These are phyloP conservation scores for Elegia similella DNA, from an alignment of 2,888 invertebrate species.

Conservation along the genomic window DNA sequence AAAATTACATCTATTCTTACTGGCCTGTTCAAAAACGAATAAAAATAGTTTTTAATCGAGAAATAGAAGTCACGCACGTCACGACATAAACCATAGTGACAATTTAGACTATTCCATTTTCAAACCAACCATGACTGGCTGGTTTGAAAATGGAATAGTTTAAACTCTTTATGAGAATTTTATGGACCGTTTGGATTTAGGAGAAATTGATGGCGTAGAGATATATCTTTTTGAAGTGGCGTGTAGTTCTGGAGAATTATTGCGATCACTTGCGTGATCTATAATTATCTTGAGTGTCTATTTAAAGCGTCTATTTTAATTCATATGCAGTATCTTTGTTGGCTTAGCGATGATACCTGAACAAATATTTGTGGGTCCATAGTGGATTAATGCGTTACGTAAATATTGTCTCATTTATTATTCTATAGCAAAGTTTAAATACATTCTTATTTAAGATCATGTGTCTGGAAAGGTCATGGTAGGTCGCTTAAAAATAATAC, in stretches of 20 bases:
- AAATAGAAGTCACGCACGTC: neutral
- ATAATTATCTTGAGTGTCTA: neutral
- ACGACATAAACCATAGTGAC: neutral
- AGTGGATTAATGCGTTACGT: neutral
- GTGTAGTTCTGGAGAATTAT: neutral
- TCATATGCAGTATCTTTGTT: neutral
- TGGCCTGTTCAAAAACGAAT: neutral
- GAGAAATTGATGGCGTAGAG: neutral
- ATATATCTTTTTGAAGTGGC: conserved; percentile 10
- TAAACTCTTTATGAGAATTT: conserved; percentile 13
- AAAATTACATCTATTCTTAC: neutral
- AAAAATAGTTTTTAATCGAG: neutral
- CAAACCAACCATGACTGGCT: conserved; percentile 8
- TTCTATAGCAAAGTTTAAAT: neutral
- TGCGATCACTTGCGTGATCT: neutral
- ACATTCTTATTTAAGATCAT: neutral
- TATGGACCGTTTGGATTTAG: conserved; percentile 10
- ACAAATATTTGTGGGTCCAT: neutral
- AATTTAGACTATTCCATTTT: too few relatives aligned
- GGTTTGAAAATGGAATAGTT: conserved; percentile 20
- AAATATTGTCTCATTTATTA: conserved; percentile 5
- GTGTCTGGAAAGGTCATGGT: neutral
- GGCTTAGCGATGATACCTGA: neutral
- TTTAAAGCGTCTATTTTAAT: neutral
- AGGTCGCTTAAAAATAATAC: too few relatives aligned